Percentiles rank a stretch among this genome's conserved stretches.
phyloP scores from a whole-genome alignment of 2,797 vertebrate genomes.

The Chelmon rostratus region DNA sequence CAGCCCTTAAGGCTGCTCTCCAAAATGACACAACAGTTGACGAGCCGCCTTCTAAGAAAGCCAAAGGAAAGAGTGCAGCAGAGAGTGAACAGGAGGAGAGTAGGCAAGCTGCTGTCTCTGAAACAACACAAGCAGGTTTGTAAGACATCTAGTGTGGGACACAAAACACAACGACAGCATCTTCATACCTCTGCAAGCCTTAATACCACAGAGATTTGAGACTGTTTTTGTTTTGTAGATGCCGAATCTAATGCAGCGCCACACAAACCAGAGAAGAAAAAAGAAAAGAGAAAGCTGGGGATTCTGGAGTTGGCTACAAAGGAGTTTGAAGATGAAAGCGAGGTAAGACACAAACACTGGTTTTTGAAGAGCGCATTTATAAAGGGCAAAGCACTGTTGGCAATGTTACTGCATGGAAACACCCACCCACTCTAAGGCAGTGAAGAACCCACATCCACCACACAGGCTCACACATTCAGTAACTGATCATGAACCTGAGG shows the following conservation, averaged over 20 bases:
- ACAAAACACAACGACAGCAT: neutral
- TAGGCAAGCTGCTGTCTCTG: neutral
- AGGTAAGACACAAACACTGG: conserved; percentile 65
- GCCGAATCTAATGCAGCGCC: conserved; percentile 18
- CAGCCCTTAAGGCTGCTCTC: neutral
- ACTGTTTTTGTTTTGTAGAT: conserved; percentile 35
- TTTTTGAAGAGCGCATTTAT: neutral
- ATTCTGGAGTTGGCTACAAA: conserved; percentile 81
- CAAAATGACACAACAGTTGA: conserved; percentile 13
- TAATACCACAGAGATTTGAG: neutral
- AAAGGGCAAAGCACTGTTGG: neutral
- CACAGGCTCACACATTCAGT: neutral
- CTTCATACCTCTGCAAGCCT: neutral
- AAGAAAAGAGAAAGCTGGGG: conserved; percentile 69
- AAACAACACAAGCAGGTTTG: conserved; percentile 55
- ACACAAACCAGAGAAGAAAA: conserved; percentile 47
- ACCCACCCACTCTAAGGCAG: neutral
- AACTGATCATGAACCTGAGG: neutral
- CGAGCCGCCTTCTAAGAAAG: conserved; percentile 59
- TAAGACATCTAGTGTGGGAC: neutral
- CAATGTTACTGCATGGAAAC: neutral
- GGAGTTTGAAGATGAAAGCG: conserved; percentile 83
- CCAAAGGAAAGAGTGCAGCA: conserved; percentile 21
- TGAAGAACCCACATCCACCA: neutral
- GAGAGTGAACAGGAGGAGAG: conserved; percentile 27